Base-by-base conservation (phyloP, 35 echinoderm and acorn worm species). In the Apostichopus californicus region DNA sequence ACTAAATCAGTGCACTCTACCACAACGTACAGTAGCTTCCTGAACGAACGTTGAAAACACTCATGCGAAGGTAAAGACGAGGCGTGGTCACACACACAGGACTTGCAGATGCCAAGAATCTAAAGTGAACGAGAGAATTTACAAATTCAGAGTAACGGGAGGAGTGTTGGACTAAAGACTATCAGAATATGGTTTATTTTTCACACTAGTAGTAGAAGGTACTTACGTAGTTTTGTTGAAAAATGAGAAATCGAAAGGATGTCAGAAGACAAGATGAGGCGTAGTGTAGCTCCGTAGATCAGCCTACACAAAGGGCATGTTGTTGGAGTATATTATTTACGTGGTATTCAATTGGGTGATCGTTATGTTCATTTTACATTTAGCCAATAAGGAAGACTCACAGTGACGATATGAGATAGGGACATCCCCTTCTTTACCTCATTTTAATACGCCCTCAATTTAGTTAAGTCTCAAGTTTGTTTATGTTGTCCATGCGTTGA, bases 1-100 rank as follows among this genome's bases (percentile, higher is more conserved):
- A 56, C 55, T 18, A 57, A 84, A 54, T 2, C 81, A 10, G 46
- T 17, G 17, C 17, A 79, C 22, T 79, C 80, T 83, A 5, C 55
- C 78, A 46, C 78, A 56, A 55, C 17, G 55, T 7, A 23, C 14
- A 57, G 22, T 15, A 56, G 8, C 81, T 56, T 81, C 25, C 78
- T 81, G 54, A 46, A 85, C 55, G 57, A 59, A 23, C 81, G 52
- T 59, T 85, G 54, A 5, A 85, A 10, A 55, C 22, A 20, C 23
- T 18, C 55, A 10, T 60, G 81, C n/a, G 81, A 84, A 56, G 17
- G 71, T 75, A 84, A 81, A 85, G 81, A 58, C 14, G 81, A 85
- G 81, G 81, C 81, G 81, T 85, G 81, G 81, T 85, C 81, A 85
- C 81, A 61, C 58, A 61, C 54, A 14, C 81, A 57, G 53, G 20